Conservation (phyloP, 2,888 invertebrate species). For the Hedya salicella region DNA sequence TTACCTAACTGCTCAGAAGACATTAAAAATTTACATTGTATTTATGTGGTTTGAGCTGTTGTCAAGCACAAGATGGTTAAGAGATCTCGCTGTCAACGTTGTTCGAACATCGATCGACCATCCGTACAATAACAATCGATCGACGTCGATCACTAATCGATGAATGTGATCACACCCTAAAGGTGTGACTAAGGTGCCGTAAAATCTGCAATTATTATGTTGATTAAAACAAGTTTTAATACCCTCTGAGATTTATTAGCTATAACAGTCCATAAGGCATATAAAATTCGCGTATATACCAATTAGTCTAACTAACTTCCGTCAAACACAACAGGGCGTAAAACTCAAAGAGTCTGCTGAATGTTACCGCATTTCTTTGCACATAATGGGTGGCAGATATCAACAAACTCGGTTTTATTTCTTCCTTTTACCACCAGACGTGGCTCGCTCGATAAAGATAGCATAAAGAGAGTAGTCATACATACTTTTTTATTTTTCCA, state of each 20-base stretch:
- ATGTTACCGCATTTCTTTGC: neutral
- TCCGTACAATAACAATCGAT: neutral
- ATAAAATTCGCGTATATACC: neutral
- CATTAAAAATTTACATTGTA: no score
- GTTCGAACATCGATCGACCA: no score
- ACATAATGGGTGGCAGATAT: neutral
- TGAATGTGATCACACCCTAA: no score
- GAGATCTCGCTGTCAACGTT: no score
- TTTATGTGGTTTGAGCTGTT: no score
- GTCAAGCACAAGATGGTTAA: no score
- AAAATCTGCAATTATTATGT: neutral
- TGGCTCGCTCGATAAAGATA: neutral
- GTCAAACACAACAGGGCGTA: neutral
- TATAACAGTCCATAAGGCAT: neutral
- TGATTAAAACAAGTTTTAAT: neutral
- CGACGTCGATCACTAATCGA: neutral
- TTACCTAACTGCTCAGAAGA: no score
- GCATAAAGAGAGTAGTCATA: no score
- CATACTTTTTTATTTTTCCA: no score
- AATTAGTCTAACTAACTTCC: neutral
- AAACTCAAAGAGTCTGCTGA: neutral
- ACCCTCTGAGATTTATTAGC: neutral
- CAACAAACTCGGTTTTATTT: neutral
- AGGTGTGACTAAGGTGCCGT: neutral
- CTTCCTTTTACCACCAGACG: constrained; percentile 9